Evolutionary conservation across 2,113 vertebrate species (phyloP), one percentile per base, ranked within the genome.

Genomic region (Poecile atricapillus): DNA sequence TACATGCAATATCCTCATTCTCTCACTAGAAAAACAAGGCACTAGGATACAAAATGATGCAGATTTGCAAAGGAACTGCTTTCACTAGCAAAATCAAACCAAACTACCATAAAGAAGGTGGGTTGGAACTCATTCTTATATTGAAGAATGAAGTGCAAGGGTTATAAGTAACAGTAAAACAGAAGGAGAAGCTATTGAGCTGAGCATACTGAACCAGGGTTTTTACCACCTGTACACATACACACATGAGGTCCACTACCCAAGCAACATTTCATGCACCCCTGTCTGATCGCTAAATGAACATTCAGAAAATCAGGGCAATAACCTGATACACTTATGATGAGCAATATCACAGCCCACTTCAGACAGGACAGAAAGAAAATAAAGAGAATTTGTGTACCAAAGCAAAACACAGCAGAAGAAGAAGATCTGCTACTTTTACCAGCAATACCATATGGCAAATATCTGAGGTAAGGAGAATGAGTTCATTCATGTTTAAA

Each of bases 351-450:
- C n/a, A 46, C 15, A 83, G 47, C 23, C 69, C 60, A 71, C 7
- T 86, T 46, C 53, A 93, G 64, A 76, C 27, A 88, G 47, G 18
- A 60, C 20, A 90, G 63, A 73, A 89, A 91, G 88, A 73, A 83
- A 89, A 94, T 79, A 88, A 95, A 90, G 77, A 90, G 33, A 83
- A 93, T 76, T 63, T 90, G 83, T 70, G 31, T 63, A 95, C 85
- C 81, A 88, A 94, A 91, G 65, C 58, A 90, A 86, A 93, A 89
- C 33, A 39, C 50, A 65, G 58, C 56, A 65, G 75, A 82, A 80
- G 75, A 90, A 58, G 47, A 98, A 96, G 88, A 97, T 97, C 94
- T 97, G 94, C 88, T 93, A 19, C 82, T 94, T 97, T 94, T 92
- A 90, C 83, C 69, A 94, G 71, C 79, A 97, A 97, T 60, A 92